Base-by-base conservation (phyloP, 2,888 invertebrate species). In the Apeira syringaria region DNA sequence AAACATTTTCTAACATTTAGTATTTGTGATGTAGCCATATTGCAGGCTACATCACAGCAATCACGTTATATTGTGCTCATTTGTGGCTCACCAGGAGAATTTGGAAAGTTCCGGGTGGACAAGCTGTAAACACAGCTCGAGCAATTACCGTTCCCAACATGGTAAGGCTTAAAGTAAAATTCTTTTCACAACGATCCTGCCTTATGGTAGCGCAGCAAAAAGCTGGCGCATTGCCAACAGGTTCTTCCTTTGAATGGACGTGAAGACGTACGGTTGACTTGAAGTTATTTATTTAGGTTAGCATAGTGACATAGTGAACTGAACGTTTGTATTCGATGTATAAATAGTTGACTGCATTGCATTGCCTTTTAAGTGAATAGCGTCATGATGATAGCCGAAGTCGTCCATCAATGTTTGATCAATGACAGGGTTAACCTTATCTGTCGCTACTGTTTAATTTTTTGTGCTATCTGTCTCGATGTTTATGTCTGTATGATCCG, bases 281-380 rank as follows among this genome's bases (percentile, higher is more conserved):
- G 64, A 69, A 74, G 76, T 63, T 64, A 75, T 79, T 74, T 76
- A 80, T 78, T 68, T 67, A 56, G 77, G 74, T 67, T 74, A 72
- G 63, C 62, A 62, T 63, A 65, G 66, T 69, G 68, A 72, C 74
- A 72, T 61, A 66, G 61, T 63, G 59, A 67, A 64, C 26, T 22
- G 25, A 36, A 41, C 22, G 22, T 25, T 24, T 34, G 36, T 37
- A 31, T 37, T 41, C 41, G n/a, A n/a, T n/a, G 26, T 40, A 36
- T 36, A 35, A 50, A 42, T 47, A 52, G 42, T 35, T 50, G 50
- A 28, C 36, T 46, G 51, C 43, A 50, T 52, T 53, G 48, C 45
- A 42, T 43, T 31, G 27, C 53, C 56, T 25, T 56, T 38, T 53
- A 58, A 22, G 50, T 45, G 24, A 6, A 27, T 7, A 10, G 44